These are phyloP conservation scores for Ranitomeya variabilis DNA, from an alignment of 2,113 vertebrate species.

Conservation along the genomic window DNA sequence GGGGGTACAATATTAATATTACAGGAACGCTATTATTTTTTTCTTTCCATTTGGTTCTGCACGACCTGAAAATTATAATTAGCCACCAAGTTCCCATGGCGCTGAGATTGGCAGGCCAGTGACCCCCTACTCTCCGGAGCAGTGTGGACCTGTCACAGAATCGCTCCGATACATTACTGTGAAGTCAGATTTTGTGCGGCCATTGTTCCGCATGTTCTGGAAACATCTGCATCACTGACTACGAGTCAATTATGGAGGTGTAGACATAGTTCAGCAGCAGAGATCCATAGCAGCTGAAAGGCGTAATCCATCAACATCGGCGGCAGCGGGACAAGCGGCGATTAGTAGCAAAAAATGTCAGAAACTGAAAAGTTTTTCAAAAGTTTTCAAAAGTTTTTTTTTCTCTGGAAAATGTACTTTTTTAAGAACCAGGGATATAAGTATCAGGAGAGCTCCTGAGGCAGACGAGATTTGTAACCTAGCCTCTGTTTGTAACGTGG, in stretches of 20 bases:
- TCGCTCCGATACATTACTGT: not conserved
- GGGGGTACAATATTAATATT: slow-evolving; percentile 8
- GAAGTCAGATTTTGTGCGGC: not conserved
- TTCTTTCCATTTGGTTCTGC: not conserved
- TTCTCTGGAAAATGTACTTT: too few relatives aligned
- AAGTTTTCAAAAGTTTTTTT: too few relatives aligned
- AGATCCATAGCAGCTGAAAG: not conserved
- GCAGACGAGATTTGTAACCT: too few relatives aligned
- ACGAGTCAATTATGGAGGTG: not conserved
- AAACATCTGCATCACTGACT: slow-evolving; percentile 16
- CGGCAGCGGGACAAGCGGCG: not conserved
- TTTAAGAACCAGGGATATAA: too few relatives aligned
- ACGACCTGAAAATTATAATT: slow-evolving; percentile 37
- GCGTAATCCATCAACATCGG: not conserved
- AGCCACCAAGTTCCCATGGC: not conserved
- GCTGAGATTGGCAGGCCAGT: slow-evolving; percentile 19
- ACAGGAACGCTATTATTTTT: not conserved
- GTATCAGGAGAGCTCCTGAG: too few relatives aligned
- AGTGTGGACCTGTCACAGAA: slow-evolving; percentile 8
- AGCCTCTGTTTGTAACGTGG: too few relatives aligned
- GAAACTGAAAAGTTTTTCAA: too few relatives aligned
- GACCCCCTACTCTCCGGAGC: slow-evolving; percentile 10
- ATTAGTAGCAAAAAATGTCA: too few relatives aligned
- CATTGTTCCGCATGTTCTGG: not conserved
- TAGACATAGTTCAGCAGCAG: not conserved